phyloP scores from a whole-genome alignment of 2,888 invertebrate species.

The Pristionchus fissidentatus region DNA sequence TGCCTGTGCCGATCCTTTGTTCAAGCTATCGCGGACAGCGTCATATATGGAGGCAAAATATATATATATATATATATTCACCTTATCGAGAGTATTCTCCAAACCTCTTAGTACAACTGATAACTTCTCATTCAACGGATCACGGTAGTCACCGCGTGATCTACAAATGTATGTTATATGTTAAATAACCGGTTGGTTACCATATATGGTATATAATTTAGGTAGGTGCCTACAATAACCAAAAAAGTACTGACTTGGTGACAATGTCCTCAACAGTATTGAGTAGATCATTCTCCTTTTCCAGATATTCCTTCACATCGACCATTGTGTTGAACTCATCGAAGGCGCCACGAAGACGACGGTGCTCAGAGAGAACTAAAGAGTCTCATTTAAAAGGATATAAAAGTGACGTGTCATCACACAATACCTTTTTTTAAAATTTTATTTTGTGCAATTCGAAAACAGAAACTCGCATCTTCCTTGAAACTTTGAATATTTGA shows the following conservation, averaged over 20 bases:
- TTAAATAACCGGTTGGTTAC: slow-evolving; percentile 48
- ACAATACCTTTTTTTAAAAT: too few relatives aligned
- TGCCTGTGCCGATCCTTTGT: too few relatives aligned
- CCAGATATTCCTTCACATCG: slow-evolving; percentile 92
- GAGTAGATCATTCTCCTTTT: slow-evolving; percentile 87
- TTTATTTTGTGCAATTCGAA: too few relatives aligned
- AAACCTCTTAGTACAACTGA: slow-evolving; percentile 91
- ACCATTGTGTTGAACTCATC: slow-evolving; percentile 94
- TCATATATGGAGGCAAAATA: neutral
- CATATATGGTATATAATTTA: neutral
- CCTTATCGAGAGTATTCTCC: slow-evolving; percentile 83
- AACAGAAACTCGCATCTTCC: too few relatives aligned
- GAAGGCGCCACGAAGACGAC: slow-evolving; percentile 97
- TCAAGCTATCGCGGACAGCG: too few relatives aligned
- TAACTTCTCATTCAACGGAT: slow-evolving; percentile 91
- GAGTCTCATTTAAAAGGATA: neutral
- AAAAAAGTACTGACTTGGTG: slow-evolving; percentile 83
- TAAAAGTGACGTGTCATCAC: too few relatives aligned
- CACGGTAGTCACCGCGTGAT: slow-evolving; percentile 86
- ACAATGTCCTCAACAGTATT: slow-evolving; percentile 92
- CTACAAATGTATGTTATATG: slow-evolving; percentile 77
- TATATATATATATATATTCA: neutral
- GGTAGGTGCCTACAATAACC: too few relatives aligned
- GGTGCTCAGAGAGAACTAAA: slow-evolving; percentile 91
- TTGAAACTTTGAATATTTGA: too few relatives aligned